Evolutionary conservation across 2,113 vertebrate species (phyloP), one percentile per base, ranked within the genome.

Genomic region (Atrichornis clamosus): DNA sequence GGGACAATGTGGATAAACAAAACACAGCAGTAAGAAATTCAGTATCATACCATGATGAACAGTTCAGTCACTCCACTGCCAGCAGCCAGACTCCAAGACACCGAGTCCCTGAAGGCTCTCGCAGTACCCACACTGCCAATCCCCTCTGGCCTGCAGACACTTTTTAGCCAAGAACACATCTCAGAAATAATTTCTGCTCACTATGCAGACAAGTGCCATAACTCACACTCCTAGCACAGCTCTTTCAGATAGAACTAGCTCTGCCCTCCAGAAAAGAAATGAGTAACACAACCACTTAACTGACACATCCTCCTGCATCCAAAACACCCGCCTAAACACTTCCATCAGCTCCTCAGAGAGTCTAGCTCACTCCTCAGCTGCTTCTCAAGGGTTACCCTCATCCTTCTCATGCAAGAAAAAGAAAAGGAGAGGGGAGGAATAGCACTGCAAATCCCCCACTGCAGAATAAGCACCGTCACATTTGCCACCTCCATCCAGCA

Each of bases 211-310:
- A 86, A 72, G 56, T 46, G 56, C 68, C 28, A 14, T 88, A 93
- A 95, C 73, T 95, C 86, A 84, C 42, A 47, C 68, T 89, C 41
- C 72, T 49, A 37, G 72, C 72, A 79, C 41, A 86, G 87, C 68
- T 67, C 79, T 41, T 74, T 86, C 83, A 81, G 56, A 90, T 33
- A 26, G n/a, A 77, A 92, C 88, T 18, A 84, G 83, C 52, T 84
- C 49, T 84, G 68, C 68, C 52, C 68, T 92, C 35, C 85, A 90
- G 92, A 35, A 87, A 69, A 91, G 44, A 90, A 86, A 58, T 1
- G 6, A 93, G 59, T 85, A 89, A 94, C 62, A 37, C 39, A 74
- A 39, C 30, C 84, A 92, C 52, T 77, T 77, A 74, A 73, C 37
- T 83, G 59, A 70, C 73, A 85, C 46, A 74, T 63, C 37, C 68